Evolutionary conservation across 2,888 invertebrate genomes (phyloP), one percentile per base, ranked within the genome.

Genomic region (Ochropleura leucogaster): DNA sequence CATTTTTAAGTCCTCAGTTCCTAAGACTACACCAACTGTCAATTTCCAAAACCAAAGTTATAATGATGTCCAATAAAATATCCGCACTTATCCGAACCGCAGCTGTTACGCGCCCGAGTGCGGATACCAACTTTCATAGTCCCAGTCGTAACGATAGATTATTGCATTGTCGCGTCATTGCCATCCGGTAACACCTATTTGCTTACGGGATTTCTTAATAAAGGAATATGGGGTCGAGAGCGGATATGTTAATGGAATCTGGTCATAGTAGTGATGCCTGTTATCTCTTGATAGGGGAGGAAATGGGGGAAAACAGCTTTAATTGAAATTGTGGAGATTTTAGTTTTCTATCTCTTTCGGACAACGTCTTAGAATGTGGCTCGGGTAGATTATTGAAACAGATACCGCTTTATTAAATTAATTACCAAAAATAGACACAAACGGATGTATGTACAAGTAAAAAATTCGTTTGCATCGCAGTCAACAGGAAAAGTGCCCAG

Each of bases 81-180:
- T 67, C 51, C 47, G 66, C 49, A 59, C 14, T 8, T 30, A 30
- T 57, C 46, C 40, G 18, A 78, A 83, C 47, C 68, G 79, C 84
- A 46, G 79, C 88, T 87, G 85, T 86, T 79, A n/a, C 49, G 10
- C 9, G 62, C 12, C 72, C 74, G 55, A 88, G 90, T 91, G 91
- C 88, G 92, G 87, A 85, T n/a, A 20, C 69, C 65, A 79, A 74
- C 71, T 80, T 85, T 83, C 78, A 30, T 63, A 72, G 68, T 74
- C 55, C 82, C 83, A 88, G 84, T 86, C 77, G 82, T 85, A 79
- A 85, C 86, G 83, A 92, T 90, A 93, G 91, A 93, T 92, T 93
- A 94, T 94, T 93, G 92, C 92, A 91, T 93, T 92, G 90, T 90
- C 86, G 84, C 87, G 89, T 89, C 92, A 93, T 94, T 94, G 93